A percentile compares a stretch with the other conserved stretches of the same genome.
phyloP scores from a whole-genome alignment of 1,140 invertebrate species.

The Drosophila pachea region DNA sequence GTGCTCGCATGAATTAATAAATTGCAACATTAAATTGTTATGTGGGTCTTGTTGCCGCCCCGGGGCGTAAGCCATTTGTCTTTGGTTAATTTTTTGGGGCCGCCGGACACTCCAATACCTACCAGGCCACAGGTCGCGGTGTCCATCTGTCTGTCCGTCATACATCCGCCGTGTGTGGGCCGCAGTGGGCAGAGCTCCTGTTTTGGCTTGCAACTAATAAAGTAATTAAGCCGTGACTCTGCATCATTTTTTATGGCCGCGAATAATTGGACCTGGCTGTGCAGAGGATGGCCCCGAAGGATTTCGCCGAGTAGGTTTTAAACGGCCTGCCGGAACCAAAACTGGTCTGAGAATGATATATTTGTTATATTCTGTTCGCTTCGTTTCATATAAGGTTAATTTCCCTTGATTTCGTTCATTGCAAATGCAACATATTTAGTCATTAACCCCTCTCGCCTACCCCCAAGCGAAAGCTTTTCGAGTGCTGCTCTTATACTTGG shows the following conservation, averaged over 20 bases:
- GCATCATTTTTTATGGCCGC: constrained; percentile 61
- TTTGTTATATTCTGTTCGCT: no score
- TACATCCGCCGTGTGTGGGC: constrained; percentile 24
- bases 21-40: constrained; percentile 66
- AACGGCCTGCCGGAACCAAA: no score
- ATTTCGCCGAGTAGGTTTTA: no score
- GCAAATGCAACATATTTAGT: constrained; percentile 29
- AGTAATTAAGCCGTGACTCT: constrained; percentile 72
- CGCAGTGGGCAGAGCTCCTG: constrained; percentile 20
- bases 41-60: constrained; percentile 29
- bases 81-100: constrained; percentile 64
- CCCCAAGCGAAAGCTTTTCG: constrained; percentile 42
- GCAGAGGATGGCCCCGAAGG: background rate
- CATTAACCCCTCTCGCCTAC: background rate
- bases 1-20: constrained; percentile 14
- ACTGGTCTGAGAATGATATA: no score
- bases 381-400: background rate
- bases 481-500: constrained; percentile 19
- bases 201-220: constrained; percentile 49
- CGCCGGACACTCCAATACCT: constrained; percentile 26
- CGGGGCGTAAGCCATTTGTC: constrained; percentile 66
- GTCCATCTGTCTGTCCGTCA: constrained; percentile 9
- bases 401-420: constrained; percentile 53
- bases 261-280: constrained; percentile 49
- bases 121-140: constrained; percentile 10